Evolutionary conservation across 2,888 invertebrate species (phyloP), one percentile per base, ranked within the genome.

Genomic region (Pollenia labialis): DNA sequence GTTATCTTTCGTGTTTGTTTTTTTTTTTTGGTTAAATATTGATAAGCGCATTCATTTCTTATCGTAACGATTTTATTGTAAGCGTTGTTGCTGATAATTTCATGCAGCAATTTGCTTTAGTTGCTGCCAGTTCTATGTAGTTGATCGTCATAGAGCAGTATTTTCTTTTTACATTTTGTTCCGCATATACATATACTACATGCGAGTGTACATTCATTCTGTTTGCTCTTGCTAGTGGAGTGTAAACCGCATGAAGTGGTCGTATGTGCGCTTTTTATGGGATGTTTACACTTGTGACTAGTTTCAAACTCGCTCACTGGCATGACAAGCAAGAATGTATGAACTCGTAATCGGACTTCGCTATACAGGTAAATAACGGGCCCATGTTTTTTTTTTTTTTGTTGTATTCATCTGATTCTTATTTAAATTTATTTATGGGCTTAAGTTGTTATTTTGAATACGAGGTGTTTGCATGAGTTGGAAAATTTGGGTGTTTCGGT

Each of bases 41-140:
- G 87, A 87, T 81, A 84, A 87, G 64, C 58, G n/a, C 56, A 81
- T 82, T 83, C 44, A 50, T 46, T 74, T 81, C 58, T 71, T 75
- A 69, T 85, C 69, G 18, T 32, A 6, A 68, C 18, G 40, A 60
- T 68, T 76, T 75, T 85, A 48, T 62, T 72, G 14, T 23, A 18
- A 64, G 16, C 18, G 7, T 18, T 50, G 11, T 68, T 46, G 16
- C 48, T 74, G 18, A n/a, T 74, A 72, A 62, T 75, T 85, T 81
- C 50, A 56, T 79, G 74, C 74, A 68, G 77, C 56, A 46, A n/a
- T 54, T 56, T 52, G 18, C 4, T 68, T 42, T 79, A 69, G 42
- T 44, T 69, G 62, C 64, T 62, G 64, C 62, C 68, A 42, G 56
- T 77, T 50, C 42, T 16, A 42, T 11, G 16, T 48, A 32, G 12